Conservation (phyloP, 2,797 vertebrate genomes). For the Gymnoscopelus braueri region DNA sequence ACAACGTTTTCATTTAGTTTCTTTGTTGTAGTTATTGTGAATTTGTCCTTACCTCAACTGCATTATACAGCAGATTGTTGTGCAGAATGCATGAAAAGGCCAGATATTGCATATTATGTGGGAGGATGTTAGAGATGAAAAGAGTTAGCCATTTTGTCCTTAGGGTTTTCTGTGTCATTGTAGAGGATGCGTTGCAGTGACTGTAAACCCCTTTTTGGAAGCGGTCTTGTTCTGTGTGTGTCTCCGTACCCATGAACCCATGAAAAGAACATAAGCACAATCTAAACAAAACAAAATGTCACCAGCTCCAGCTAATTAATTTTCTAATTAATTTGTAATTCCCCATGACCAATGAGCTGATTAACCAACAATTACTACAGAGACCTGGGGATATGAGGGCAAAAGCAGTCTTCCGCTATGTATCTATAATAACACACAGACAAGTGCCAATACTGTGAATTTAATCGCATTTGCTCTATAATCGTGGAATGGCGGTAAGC, state of each 20-base stretch:
- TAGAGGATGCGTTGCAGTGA: too few species aligned
- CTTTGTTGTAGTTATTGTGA: too few species aligned
- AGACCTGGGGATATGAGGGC: slow-evolving; percentile 29
- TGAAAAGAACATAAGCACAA: background rate
- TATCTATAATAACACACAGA: slow-evolving; percentile 27
- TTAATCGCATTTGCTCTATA: slow-evolving; percentile 7
- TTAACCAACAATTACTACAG: slow-evolving; percentile 44
- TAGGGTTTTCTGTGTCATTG: too few species aligned
- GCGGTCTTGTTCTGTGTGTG: background rate
- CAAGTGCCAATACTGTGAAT: slow-evolving; percentile 14
- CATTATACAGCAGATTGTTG: too few species aligned
- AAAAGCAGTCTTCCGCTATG: slow-evolving; percentile 21
- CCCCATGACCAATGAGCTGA: slow-evolving; percentile 36
- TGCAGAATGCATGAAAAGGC: too few species aligned
- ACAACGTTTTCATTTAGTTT: too few species aligned
- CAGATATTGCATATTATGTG: too few species aligned
- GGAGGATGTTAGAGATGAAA: too few species aligned
- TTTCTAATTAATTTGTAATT: slow-evolving; percentile 66
- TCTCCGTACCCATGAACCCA: slow-evolving; percentile 10
- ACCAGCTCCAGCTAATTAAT: slow-evolving; percentile 49
- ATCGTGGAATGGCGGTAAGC: background rate
- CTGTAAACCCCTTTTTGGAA: too few species aligned
- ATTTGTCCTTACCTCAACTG: too few species aligned
- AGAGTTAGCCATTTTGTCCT: too few species aligned
- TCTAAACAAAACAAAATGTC: slow-evolving; percentile 32